Base-by-base conservation (phyloP, 1,140 invertebrate species). In the Musca vetustissima region DNA sequence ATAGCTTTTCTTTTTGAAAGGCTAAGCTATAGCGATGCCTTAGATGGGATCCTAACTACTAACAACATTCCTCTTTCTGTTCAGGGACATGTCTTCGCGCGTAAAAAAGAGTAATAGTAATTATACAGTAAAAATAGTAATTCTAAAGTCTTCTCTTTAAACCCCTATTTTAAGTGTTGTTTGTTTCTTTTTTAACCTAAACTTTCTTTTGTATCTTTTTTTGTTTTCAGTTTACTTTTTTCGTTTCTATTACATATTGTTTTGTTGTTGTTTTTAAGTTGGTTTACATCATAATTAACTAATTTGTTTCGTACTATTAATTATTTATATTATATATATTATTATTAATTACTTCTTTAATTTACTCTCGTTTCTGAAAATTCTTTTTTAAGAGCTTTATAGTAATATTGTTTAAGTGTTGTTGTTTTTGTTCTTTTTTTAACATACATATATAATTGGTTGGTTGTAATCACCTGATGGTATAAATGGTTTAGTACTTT, bases 241-340 rank as follows among this genome's bases (percentile, higher is more conserved):
- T 32, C 25, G 17, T 43, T 61, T 61, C 24, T 36, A 61, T 36
- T 36, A 36, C n/a, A 43, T 43, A 43, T 43, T 53, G 6, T 53
- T 73, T 73, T 64, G 66, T 52, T 59, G 59, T 70, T 69, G 49
- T 73, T 68, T 74, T 71, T 49, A 64, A 64, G 72, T 73, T 71
- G 64, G 69, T 72, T 74, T 73, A 73, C 70, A 70, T 73, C 21
- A 65, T 50, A 65, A 65, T 65, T 48, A 48, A 65, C 71, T 67
- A 70, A 70, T 74, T 73, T 71, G 8, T 21, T 53, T 53, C 8
- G 24, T 66, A 52, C 52, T 66, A 49, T 52, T 52, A 66, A 66
- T 36, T 66, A 52, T 32, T 50, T 53, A 53, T 36, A 25, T n/a
- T n/a, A 52, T 17, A 48, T 14, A 43, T 36, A 36, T 43, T 64